Base-by-base conservation (phyloP, 2,113 vertebrate species). In the Sturnira hondurensis region DNA sequence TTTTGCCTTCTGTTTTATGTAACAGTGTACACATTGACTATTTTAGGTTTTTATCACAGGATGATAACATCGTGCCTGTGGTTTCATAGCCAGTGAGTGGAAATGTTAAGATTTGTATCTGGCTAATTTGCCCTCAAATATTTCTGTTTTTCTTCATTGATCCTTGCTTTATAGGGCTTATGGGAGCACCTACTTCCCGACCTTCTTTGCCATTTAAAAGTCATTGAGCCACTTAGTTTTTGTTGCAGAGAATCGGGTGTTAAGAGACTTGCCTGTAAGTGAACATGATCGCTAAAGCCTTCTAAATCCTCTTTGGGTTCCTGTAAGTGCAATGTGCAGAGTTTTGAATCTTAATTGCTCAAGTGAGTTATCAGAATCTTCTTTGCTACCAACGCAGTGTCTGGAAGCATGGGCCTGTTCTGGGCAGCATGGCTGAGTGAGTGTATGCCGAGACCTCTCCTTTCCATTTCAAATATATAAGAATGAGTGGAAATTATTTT, bases 61-160 rank as follows among this genome's bases (percentile, higher is more conserved):
- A 47, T 43, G 54, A 45, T 54, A 93, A 2, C 61, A 13, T 92
- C 33, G 43, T 92, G 63, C 24, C 56, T 4, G 1, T 76, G 45
- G 43, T 93, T 95, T 87, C 19, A 22, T 70, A 63, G 65, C 26
- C 84, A 81, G 14, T 61, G 63, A 95, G 28, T 85, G 31, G 20
- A 63, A 1, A 50, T 73, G 45, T 67, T 87, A 87, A 86, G 70
- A 80, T 24, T 71, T 45, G 26, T 19, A 54, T n/a, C 41, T 81
- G 38, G 8, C 82, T 85, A 65, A 10, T 45, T 41, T 85, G 61
- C 38, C 58, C n/a, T 77, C 67, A 88, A 5, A 45, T 68, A 89
- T 93, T 97, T 92, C 13, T 52, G 6, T 81, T 83, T 92, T 86
- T 81, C 65, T 85, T 20, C 26, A 33, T 73, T 88, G 76, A 68